Percentiles rank a stretch among this genome's conserved stretches.
Evolutionary conservation across 2,113 vertebrate genomes (phyloP).

Genomic region (Burhinus oedicnemus): DNA sequence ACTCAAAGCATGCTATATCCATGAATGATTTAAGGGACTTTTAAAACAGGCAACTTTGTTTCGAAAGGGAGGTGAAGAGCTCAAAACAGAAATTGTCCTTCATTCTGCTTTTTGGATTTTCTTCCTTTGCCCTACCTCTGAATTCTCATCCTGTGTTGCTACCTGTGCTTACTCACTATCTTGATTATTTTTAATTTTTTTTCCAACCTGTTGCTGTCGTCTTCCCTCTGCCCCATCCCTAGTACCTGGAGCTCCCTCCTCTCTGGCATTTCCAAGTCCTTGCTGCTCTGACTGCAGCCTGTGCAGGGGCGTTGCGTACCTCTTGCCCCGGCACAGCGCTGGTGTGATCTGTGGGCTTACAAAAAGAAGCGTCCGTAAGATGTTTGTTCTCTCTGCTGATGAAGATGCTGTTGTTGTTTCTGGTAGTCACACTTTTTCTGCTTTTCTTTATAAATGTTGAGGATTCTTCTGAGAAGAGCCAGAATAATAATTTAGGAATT

Average conservation of each 20-base stretch:
- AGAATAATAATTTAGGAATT: not conserved
- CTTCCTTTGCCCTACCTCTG: not conserved
- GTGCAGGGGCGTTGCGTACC: fast-evolving
- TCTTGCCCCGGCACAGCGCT: not conserved
- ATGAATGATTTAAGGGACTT: not conserved
- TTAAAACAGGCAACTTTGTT: not conserved
- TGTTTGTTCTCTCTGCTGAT: not conserved
- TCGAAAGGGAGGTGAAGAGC: not conserved
- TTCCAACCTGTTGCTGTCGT: not conserved
- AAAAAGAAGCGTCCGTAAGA: too few species aligned
- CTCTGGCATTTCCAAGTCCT: not conserved
- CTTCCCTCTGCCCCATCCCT: not conserved
- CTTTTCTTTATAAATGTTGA: not conserved
- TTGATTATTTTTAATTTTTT: not conserved
- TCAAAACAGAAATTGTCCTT: not conserved
- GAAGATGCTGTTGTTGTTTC: not conserved
- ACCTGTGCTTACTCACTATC: not conserved
- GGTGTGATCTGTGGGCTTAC: not conserved
- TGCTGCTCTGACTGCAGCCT: not conserved
- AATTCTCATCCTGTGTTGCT: not conserved
- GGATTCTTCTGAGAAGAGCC: not conserved
- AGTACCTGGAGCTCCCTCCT: not conserved
- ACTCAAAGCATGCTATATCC: not conserved
- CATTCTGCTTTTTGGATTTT: not conserved
- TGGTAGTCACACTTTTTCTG: not conserved